Evolutionary conservation across 2,888 invertebrate genomes (phyloP), one percentile per base, ranked within the genome.

Genomic region (Chrysomela aeneicollis): DNA sequence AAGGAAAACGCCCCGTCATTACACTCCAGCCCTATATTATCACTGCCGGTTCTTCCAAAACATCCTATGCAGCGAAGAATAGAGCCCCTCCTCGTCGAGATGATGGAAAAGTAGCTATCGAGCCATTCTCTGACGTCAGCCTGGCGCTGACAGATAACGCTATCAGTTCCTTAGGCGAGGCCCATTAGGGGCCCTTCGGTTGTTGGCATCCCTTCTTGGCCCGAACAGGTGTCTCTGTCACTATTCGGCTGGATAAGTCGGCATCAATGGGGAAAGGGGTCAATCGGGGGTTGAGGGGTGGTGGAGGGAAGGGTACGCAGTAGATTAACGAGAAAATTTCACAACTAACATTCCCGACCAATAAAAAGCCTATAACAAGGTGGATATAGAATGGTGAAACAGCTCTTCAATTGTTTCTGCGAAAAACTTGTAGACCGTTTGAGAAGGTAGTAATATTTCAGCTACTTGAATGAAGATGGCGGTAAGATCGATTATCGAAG

Each of bases 121-220:
- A 74, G 72, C 73, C 69, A n/a, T 74, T 71, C 72, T 68, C 67
- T 64, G 60, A 60, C 67, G 74, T 76, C 76, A 74, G 79, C 74
- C 78, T 81, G 81, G 71, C 72, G 72, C 71, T 81, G 81, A 81
- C 81, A 81, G 81, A 81, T 80, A 80, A 79, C 78, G 78, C 79
- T 79, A 80, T 79, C 79, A 76, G 72, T 75, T 75, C 78, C 77
- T 75, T 72, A 61, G 66, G 74, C 73, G 70, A 76, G 76, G 76
- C 75, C 81, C 78, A 80, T 81, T 80, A 81, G 78, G 73, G 74
- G 15, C 73, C 74, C 74, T 74, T 77, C 74, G 75, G 78, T 78
- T 79, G 79, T 81, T 80, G 79, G 77, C 73, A 68, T 75, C 73
- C 73, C 75, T 76, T 71, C 68, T 65, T 66, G 70, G 72, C 70